Evolutionary conservation across 35 echinoderm and acorn worm genomes (phyloP).

Genomic region (Acanthaster planci): DNA sequence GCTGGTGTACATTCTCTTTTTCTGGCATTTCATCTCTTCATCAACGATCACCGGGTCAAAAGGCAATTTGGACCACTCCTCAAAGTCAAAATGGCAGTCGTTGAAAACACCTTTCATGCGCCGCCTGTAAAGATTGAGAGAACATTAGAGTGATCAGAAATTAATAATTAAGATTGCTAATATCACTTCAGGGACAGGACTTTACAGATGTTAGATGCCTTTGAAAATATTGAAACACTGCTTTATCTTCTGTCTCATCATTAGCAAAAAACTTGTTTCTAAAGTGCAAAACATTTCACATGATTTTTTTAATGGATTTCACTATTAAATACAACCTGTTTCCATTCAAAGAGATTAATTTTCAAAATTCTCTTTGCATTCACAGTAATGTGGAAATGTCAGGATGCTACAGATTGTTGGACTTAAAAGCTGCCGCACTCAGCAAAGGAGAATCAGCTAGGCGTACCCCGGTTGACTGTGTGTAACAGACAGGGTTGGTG

Average conservation of each 20-base stretch:
- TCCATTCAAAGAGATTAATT: no score
- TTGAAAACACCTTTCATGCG: slow-evolving; percentile 85
- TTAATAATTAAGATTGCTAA: not conserved
- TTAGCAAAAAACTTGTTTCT: no score
- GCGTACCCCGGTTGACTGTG: not conserved
- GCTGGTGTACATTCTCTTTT: slow-evolving; percentile 28
- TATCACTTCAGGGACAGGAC: not conserved
- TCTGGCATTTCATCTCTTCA: slow-evolving; percentile 65
- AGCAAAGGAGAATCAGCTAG: not conserved
- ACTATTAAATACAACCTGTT: not conserved
- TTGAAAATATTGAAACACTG: no score
- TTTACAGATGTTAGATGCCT: no score
- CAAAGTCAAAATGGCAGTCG: slow-evolving; percentile 81
- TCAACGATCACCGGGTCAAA: slow-evolving; percentile 47
- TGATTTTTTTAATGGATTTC: not conserved
- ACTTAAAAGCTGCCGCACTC: not conserved
- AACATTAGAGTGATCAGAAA: not conserved
- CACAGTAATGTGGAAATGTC: not conserved
- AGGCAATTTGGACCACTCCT: slow-evolving; percentile 32
- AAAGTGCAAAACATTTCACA: no score
- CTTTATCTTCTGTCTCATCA: no score
- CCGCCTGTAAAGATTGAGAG: slow-evolving; percentile 54
- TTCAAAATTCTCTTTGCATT: not conserved
- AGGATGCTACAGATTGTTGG: not conserved
- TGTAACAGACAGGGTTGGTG: not conserved